phyloP scores from a whole-genome alignment of 2,113 vertebrate genomes.

The Camelus bactrianus region DNA sequence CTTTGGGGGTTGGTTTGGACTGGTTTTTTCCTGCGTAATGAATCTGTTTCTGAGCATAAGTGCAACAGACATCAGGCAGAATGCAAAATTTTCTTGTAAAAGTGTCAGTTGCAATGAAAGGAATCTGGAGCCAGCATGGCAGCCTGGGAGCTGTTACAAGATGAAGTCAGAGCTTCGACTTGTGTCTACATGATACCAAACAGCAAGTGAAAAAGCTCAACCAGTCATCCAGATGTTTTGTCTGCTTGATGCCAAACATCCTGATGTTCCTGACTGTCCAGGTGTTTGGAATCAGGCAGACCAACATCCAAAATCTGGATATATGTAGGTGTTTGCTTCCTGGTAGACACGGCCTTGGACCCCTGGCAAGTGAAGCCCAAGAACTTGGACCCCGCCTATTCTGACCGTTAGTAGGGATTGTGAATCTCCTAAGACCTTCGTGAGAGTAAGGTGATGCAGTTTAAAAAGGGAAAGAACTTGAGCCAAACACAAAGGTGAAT shows the following conservation, averaged over 20 bases:
- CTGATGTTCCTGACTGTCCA: constrained; percentile 74
- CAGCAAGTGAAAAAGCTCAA: constrained; percentile 79
- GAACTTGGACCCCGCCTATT: neutral
- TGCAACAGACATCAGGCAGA: constrained; percentile 74
- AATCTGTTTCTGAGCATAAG: constrained; percentile 76
- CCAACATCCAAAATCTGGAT: constrained; percentile 64
- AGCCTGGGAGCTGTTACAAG: constrained; percentile 74
- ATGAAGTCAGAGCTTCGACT: constrained; percentile 79
- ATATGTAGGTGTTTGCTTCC: constrained; percentile 64
- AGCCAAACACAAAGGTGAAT: neutral
- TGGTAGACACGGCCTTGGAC: constrained; percentile 23
- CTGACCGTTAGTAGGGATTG: neutral
- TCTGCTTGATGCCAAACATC: constrained; percentile 75
- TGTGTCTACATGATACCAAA: constrained; percentile 83
- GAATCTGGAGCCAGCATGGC: constrained; percentile 80
- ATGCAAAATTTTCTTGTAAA: constrained; percentile 82
- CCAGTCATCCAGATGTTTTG: constrained; percentile 80
- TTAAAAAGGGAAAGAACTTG: constrained; percentile 4
- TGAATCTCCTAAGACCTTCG: constrained; percentile 20
- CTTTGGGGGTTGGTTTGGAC: neutral
- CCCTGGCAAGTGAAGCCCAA: neutral
- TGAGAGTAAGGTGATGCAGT: neutral
- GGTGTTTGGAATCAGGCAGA: constrained; percentile 73
- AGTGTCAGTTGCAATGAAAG: constrained; percentile 82
- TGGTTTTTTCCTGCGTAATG: neutral